phyloP scores from a whole-genome alignment of 2,113 vertebrate species.

The Poeciliopsis occidentalis region DNA sequence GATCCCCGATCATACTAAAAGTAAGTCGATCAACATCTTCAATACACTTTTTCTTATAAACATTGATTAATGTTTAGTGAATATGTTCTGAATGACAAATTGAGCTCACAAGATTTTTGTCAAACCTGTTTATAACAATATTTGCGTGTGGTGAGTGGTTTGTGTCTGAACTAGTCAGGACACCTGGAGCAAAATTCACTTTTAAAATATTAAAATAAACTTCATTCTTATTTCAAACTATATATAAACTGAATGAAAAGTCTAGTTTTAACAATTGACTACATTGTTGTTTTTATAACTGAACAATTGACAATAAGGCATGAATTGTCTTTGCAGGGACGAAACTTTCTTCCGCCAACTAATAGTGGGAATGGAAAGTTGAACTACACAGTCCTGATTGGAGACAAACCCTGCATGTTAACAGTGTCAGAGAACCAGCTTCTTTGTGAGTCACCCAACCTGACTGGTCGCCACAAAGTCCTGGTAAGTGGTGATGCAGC shows the following conservation, averaged over 20 bases:
- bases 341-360: conserved; percentile 92
- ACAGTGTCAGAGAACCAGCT: conserved; percentile 97
- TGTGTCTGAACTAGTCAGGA: too few species aligned
- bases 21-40: conserved; percentile 66
- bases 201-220: too few species aligned
- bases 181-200: too few species aligned
- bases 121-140: too few species aligned
- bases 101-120: neutral
- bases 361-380: conserved; percentile 92
- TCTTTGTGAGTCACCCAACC: conserved; percentile 94
- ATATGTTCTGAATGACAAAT: neutral
- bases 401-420: conserved; percentile 91
- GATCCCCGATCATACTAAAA: conserved; percentile 97
- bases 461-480: conserved; percentile 94
- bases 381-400: conserved; percentile 95
- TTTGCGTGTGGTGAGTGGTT: too few species aligned
- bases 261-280: neutral
- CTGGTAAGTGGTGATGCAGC: conserved; percentile 84
- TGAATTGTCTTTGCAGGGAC: conserved; percentile 80
- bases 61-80: neutral
- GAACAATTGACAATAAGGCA: neutral
- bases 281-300: neutral
- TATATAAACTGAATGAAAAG: too few species aligned
- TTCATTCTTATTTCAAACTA: too few species aligned
- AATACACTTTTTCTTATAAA: neutral